These are phyloP conservation scores for Lethrus apterus DNA, from an alignment of 1,140 invertebrate genomes.

Conservation along the genomic window DNA sequence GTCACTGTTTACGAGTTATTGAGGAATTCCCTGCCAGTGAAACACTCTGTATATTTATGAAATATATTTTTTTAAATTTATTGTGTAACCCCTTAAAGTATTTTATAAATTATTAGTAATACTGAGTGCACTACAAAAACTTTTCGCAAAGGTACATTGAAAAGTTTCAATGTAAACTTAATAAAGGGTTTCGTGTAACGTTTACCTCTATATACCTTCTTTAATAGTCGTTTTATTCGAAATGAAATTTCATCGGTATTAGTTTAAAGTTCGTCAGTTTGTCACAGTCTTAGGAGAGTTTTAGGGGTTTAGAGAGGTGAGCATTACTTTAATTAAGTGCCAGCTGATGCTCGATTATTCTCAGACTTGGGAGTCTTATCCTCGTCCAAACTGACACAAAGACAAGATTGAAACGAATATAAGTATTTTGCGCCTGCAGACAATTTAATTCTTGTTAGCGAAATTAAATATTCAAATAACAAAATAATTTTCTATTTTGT, in stretches of 20 bases:
- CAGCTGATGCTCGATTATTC: constrained; percentile 33
- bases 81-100: too few species aligned
- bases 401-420: constrained; percentile 30
- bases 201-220: too few species aligned
- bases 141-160: too few species aligned
- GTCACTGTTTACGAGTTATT: too few species aligned
- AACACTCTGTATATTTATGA: too few species aligned
- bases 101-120: too few species aligned
- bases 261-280: constrained; percentile 28
- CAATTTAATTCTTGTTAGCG: constrained; percentile 23
- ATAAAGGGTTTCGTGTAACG: too few species aligned
- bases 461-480: constrained; percentile 21
- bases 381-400: constrained; percentile 26
- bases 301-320: constrained; percentile 19
- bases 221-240: constrained; percentile 20
- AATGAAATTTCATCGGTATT: constrained; percentile 22
- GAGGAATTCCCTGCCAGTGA: too few species aligned
- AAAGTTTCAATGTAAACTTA: too few species aligned
- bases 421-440: constrained; percentile 21
- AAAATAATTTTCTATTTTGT: constrained; percentile 15
- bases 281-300: constrained; percentile 26
- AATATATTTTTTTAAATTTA: too few species aligned
- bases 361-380: constrained; percentile 26
- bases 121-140: too few species aligned
- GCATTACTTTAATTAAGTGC: constrained; percentile 34